Conservation (phyloP, 2,113 vertebrate genomes). For the Phaethornis superciliosus region DNA sequence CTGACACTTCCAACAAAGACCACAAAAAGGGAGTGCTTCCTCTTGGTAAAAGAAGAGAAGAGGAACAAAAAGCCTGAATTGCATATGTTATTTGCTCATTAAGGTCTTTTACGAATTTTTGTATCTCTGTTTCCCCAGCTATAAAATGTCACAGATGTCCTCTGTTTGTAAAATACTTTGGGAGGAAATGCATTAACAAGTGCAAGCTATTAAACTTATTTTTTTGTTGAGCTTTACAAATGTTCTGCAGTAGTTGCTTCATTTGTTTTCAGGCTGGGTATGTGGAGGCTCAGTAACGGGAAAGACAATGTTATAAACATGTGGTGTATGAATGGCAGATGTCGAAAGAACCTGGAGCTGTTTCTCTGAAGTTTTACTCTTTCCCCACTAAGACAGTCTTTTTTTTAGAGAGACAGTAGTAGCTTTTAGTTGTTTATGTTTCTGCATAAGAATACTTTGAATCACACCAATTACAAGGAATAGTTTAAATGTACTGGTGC, state of each 20-base stretch:
- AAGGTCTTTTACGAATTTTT: neutral
- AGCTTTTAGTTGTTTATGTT: neutral
- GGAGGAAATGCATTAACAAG: neutral
- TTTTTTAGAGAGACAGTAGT: neutral
- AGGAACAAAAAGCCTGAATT: neutral
- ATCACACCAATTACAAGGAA: neutral
- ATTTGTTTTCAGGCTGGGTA: neutral
- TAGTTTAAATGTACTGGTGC: neutral
- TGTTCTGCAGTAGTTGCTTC: fast-evolving
- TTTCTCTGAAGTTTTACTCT: neutral
- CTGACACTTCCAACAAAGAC: neutral
- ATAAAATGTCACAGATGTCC: neutral
- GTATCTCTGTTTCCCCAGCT: neutral
- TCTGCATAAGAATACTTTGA: neutral
- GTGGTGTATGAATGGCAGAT: neutral
- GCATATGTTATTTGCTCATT: neutral
- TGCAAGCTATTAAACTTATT: neutral
- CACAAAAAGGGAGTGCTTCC: neutral
- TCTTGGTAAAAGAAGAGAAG: neutral
- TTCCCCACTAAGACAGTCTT: neutral
- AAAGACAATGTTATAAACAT: neutral
- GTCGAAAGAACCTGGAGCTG: neutral
- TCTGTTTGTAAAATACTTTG: neutral
- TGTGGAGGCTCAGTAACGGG: neutral
- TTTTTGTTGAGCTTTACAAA: neutral